Conservation (phyloP, 2,888 invertebrate genomes). For the Yponomeuta evonymella region DNA sequence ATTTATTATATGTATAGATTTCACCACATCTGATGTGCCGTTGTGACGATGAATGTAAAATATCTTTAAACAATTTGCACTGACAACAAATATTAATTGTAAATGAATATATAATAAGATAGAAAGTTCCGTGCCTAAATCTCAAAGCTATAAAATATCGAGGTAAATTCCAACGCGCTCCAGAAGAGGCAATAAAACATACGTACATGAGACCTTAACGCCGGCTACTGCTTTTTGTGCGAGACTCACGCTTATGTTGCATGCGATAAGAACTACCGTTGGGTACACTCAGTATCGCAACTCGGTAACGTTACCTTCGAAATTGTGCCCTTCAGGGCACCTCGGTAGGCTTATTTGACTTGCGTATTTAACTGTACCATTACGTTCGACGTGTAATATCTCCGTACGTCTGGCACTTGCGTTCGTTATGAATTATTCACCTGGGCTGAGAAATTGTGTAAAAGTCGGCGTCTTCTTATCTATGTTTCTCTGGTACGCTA, state of each 20-base stretch:
- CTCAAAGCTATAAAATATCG: slow-evolving; percentile 1
- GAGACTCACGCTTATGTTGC: too few relatives aligned
- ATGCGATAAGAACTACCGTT: too few relatives aligned
- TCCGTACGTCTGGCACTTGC: background rate
- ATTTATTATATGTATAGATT: too few relatives aligned
- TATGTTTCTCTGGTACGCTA: background rate
- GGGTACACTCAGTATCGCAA: background rate
- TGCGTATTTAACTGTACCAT: background rate
- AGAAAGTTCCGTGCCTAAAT: background rate
- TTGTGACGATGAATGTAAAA: too few relatives aligned
- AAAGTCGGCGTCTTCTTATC: background rate
- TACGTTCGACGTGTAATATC: slow-evolving; percentile 1
- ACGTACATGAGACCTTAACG: background rate
- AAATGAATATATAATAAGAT: background rate
- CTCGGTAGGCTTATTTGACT: background rate
- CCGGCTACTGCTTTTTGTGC: too few relatives aligned
- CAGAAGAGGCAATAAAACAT: background rate
- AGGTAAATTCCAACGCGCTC: background rate
- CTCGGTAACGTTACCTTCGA: background rate
- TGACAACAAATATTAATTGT: background rate
- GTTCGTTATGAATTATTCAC: background rate
- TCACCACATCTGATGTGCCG: too few relatives aligned
- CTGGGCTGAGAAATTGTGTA: background rate
- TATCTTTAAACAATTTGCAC: too few relatives aligned
- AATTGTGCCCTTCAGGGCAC: background rate